Evolutionary conservation across 2,888 invertebrate genomes (phyloP), one percentile per base, ranked within the genome.

Genomic region (Caenorhabditis virilis): DNA sequence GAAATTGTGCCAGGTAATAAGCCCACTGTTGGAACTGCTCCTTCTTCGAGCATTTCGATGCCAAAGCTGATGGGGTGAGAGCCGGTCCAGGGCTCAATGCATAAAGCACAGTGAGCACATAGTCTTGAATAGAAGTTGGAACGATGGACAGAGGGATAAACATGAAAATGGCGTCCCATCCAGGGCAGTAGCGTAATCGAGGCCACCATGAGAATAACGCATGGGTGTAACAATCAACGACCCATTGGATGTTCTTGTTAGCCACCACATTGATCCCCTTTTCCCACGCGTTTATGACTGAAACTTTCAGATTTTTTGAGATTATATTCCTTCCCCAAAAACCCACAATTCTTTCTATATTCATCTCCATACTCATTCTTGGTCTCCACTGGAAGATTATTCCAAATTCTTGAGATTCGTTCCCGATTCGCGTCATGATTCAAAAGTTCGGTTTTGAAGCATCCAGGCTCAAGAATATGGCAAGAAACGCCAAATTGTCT

Each of bases 331-430:
- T 25, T 35, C 48, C 18, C 6, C 20, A 4, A 20, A 3, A 39
- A 13, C 78, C 71, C 36, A 84, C 83, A 72, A 52, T 80, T 74
- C 20, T 65, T 63, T 35, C 72, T 57, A 66, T 71, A 84, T 5
- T 74, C 63, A 15, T 77, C 73, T 38, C 84, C 84, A 54, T 83
- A 84, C 50, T 82, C 83, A 16, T 69, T 66, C 50, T 74, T 72
- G 6, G 72, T 61, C 2, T 77, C 70, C 6, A 56, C 58, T 6
- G 75, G 41, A 11, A 78, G 49, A 9, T 60, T 63, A 25, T 56
- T 55, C 78, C 80, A 84, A 5, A 77, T 62, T 27, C 50, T 52
- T 23, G 76, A 68, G n/a, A 81, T 63, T 33, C 74, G 52, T n/a
- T 48, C 49, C 30, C 54, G 55, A 54, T 82, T 76, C 1, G 80